A percentile compares a stretch with the other conserved stretches of the same genome.
These are phyloP conservation scores for Buceros bicornis DNA, from an alignment of 2,797 vertebrate genomes.

Conservation along the genomic window DNA sequence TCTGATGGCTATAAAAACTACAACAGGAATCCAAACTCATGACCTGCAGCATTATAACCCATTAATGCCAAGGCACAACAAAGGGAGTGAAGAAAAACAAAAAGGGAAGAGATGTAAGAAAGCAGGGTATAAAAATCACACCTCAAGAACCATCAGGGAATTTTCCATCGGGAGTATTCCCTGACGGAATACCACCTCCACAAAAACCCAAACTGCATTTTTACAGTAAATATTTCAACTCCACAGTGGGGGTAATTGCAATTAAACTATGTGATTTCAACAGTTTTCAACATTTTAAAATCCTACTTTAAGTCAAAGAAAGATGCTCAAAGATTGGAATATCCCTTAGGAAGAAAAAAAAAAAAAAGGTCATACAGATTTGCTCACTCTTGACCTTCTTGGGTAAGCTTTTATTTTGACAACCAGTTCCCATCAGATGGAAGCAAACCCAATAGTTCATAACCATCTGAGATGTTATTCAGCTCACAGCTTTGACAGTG, in stretches of 20 bases:
- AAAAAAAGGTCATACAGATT: background rate
- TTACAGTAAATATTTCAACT: background rate
- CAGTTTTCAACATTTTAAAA: background rate
- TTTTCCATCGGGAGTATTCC: background rate
- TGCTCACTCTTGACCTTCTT: background rate
- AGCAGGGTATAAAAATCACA: background rate
- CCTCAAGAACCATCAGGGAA: background rate
- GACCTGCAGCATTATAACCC: background rate
- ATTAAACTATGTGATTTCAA: background rate
- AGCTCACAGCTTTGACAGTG: background rate
- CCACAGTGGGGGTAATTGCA: background rate
- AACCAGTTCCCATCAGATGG: background rate
- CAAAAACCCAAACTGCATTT: background rate
- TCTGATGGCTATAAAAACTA: background rate
- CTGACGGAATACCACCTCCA: background rate
- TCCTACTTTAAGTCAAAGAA: background rate
- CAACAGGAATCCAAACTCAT: background rate
- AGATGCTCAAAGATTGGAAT: background rate
- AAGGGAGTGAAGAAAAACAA: background rate
- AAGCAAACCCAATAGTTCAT: background rate
- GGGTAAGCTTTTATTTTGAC: background rate
- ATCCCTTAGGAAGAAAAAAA: background rate
- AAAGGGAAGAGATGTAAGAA: background rate
- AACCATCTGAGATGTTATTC: background rate
- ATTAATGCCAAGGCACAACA: background rate